Conservation (phyloP, 2,797 vertebrate species). For the Momotus momota region DNA sequence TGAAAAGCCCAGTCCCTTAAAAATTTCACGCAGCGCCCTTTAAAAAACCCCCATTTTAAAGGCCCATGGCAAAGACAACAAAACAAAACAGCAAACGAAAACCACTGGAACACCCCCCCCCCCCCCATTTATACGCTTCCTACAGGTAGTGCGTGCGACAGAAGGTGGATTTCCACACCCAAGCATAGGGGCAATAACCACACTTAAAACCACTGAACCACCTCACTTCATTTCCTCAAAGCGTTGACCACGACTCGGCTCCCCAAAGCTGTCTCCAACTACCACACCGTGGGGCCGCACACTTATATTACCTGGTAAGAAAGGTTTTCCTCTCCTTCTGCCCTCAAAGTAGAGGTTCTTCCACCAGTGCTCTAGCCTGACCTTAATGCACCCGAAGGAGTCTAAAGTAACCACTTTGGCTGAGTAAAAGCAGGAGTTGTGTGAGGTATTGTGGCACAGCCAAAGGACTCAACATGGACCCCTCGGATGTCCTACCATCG, state of each 20-base stretch:
- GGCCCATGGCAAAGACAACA: too few relatives aligned
- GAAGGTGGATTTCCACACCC: background rate
- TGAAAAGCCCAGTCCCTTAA: too few relatives aligned
- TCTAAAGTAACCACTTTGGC: background rate
- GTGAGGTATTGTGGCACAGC: background rate
- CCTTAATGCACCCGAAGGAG: fast-evolving
- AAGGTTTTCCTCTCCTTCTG: background rate
- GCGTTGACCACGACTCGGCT: background rate
- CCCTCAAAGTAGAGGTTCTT: background rate
- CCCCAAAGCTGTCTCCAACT: background rate
- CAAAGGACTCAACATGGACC: background rate
- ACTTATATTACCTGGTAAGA: background rate
- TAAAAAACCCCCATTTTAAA: too few relatives aligned
- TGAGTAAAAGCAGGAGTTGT: background rate
- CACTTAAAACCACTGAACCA: background rate
- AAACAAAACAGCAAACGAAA: too few relatives aligned
- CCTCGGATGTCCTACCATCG: background rate
- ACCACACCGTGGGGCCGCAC: background rate
- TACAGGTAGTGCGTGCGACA: background rate
- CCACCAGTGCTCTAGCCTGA: background rate
- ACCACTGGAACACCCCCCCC: too few relatives aligned
- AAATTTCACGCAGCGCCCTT: too few relatives aligned
- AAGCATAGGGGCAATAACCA: background rate
- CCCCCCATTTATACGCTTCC: background rate
- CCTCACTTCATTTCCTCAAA: background rate